A percentile compares a stretch with the other conserved stretches of the same genome.
Conservation (phyloP, 2,113 vertebrate genomes). For the Zosterops borbonicus region DNA sequence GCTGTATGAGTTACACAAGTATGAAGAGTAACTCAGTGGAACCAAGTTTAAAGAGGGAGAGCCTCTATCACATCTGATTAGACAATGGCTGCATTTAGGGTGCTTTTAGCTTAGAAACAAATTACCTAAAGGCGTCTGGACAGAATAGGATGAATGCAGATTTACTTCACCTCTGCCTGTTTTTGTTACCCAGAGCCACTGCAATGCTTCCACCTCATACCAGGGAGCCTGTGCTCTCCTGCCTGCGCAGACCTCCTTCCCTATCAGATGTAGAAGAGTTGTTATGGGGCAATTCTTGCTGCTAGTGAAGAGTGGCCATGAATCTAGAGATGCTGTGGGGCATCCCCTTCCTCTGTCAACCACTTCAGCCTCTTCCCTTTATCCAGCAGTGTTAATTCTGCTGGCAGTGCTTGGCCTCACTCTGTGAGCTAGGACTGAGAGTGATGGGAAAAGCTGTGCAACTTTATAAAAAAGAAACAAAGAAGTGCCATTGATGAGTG, state of each 20-base stretch:
- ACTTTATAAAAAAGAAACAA: background rate
- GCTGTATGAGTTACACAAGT: background rate
- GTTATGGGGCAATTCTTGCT: background rate
- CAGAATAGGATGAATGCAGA: background rate
- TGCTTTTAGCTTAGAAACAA: background rate
- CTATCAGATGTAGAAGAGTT: rapidly evolving
- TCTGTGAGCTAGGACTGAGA: background rate
- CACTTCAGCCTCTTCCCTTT: background rate
- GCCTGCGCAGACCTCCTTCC: background rate
- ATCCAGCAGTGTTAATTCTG: background rate
- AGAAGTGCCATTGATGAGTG: background rate
- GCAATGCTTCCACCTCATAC: background rate
- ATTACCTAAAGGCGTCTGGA: background rate
- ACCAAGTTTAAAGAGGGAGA: background rate
- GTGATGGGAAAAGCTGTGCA: background rate
- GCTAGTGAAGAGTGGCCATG: background rate
- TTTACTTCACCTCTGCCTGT: background rate
- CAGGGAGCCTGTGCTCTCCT: background rate
- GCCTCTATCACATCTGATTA: background rate
- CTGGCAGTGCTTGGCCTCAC: background rate
- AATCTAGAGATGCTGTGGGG: background rate
- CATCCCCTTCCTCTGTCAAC: background rate
- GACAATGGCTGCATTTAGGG: background rate
- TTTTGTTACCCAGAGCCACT: background rate
- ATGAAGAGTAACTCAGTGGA: background rate